Percentiles rank a stretch among this genome's conserved stretches.
These are phyloP conservation scores for Oreotrochilus melanogaster DNA, from an alignment of 2,113 vertebrate genomes.

Conservation along the genomic window DNA sequence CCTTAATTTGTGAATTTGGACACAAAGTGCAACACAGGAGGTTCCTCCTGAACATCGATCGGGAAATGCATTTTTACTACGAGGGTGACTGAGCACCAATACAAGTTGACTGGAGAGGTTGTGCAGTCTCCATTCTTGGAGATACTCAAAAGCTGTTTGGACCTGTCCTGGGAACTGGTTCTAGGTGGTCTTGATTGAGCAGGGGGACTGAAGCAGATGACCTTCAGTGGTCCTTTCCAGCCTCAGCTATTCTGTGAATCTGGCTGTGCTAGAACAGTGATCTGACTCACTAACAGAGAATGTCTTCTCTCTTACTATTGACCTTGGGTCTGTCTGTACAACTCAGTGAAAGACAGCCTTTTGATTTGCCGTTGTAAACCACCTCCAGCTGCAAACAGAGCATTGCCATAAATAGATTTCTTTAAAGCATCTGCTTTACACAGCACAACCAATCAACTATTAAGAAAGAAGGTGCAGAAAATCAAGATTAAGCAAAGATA, in stretches of 20 bases:
- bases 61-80: background rate
- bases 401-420: conserved; percentile 10
- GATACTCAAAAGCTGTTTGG: background rate
- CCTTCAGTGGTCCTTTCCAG: background rate
- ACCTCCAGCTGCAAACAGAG: conserved; percentile 18
- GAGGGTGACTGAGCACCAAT: background rate
- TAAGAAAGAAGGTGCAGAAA: conserved; percentile 41
- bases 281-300: background rate
- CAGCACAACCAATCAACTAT: background rate
- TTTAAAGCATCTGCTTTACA: conserved; percentile 12
- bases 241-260: background rate
- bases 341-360: background rate
- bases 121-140: background rate
- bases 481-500: conserved; percentile 38
- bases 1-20: background rate
- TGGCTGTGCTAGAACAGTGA: background rate
- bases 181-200: background rate
- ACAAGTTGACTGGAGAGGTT: background rate
- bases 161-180: accelerated
- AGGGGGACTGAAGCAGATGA: background rate
- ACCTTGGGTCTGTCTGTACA: background rate
- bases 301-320: background rate
- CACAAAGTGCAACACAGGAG: background rate
- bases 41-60: background rate
- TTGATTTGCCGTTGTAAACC: conserved; percentile 2